These are phyloP conservation scores for Nomada lathburiana DNA, from an alignment of 2,888 invertebrate genomes.

Conservation along the genomic window DNA sequence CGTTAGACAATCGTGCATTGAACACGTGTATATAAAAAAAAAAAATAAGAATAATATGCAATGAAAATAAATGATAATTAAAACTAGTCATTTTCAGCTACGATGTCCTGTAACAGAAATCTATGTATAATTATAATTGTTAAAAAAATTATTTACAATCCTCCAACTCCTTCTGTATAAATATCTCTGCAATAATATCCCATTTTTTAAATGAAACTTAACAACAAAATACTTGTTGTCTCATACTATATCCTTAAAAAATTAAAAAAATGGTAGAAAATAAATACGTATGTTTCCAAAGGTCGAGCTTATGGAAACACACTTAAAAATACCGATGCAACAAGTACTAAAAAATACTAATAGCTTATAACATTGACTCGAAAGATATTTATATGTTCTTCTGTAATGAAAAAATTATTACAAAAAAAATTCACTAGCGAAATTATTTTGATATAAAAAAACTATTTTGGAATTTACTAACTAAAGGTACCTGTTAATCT, in stretches of 20 bases:
- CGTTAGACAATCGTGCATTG: slow-evolving; percentile 84
- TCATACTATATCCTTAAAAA: background rate
- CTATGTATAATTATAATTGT: slow-evolving; percentile 70
- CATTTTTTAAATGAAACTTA: background rate
- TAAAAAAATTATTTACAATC: slow-evolving; percentile 37
- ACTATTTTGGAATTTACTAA: background rate
- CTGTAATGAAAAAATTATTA: slow-evolving; percentile 8
- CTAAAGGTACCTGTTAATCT: slow-evolving; percentile 20
- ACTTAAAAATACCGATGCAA: slow-evolving; percentile 6
- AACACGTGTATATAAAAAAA: slow-evolving; percentile 72
- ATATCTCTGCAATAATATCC: slow-evolving; percentile 9
- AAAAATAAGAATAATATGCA: slow-evolving; percentile 76
- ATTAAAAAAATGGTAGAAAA: background rate
- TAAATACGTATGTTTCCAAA: slow-evolving; percentile 17
- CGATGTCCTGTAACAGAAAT: slow-evolving; percentile 83
- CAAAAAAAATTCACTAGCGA: background rate
- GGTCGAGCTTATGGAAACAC: slow-evolving; percentile 6
- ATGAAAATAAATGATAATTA: slow-evolving; percentile 79
- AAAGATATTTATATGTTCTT: background rate
- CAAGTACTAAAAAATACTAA: background rate
- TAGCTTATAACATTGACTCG: background rate
- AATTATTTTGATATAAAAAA: slow-evolving; percentile 7
- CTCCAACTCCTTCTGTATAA: slow-evolving; percentile 1
- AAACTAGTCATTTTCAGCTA: slow-evolving; percentile 61
- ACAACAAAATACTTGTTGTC: background rate